Base-by-base conservation (phyloP, 2,888 invertebrate genomes). In the Idaea dimidiata region DNA sequence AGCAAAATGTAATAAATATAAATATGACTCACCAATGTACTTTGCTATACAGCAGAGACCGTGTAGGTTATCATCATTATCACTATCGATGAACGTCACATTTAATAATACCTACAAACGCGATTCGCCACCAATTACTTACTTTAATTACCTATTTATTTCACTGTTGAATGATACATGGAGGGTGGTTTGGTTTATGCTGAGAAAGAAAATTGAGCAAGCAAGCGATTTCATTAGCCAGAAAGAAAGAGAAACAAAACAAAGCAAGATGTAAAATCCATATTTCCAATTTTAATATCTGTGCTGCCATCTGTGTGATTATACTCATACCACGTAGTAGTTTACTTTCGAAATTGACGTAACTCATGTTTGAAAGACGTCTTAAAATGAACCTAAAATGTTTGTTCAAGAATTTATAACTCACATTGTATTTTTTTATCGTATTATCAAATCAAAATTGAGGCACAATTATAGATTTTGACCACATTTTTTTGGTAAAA, bases 1-100 rank as follows among this genome's bases (percentile, higher is more conserved):
- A 84, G 86, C 87, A 90, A 88, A 43, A 92, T 84, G 86, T 84
- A 88, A 87, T 91, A 93, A 91, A 92, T 91, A 90, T 93, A 93
- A 91, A 91, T 87, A 89, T 93, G 93, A 93, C 92, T 93, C 93
- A 93, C 91, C 88, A 82, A 85, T 82, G 81, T 88, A 90, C 86
- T 85, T 81, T 72, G 83, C 81, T 87, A 43, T 43, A 43, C 43
- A 43, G 85, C 84, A 85, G 84, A 87, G 88, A 86, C 82, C 84
- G 90, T 86, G 84, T 89, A 91, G 91, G 91, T 91, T 91, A 91
- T 86, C 86, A 91, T 86, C 86, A 86, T 83, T 83, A 86, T 82
- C 83, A 84, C 77, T 81, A 77, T 78, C 79, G 78, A 80, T 84
- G 84, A 87, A 86, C 89, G 89, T 87, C 86, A 87, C 84, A 82